Base-by-base conservation (phyloP, 2,113 vertebrate genomes). In the Semnopithecus entellus region DNA sequence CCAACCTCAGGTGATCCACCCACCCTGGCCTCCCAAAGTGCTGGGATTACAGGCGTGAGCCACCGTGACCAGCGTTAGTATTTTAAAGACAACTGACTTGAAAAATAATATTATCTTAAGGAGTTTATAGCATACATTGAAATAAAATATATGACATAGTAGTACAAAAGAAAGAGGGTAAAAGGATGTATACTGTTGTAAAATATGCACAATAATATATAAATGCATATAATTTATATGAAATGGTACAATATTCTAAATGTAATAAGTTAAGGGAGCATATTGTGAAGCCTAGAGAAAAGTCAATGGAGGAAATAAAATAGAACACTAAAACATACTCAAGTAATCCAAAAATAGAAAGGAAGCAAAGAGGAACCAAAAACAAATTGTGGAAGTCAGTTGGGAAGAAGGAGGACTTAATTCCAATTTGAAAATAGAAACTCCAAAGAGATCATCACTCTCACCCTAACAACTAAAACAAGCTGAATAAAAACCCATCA, bases 291-390 rank as follows among this genome's bases (percentile, higher is more conserved):
- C 32, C 20, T 20, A 59, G 59, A 88, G n/a, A n/a, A 87, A 95
- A 96, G 45, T 32, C 68, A 93, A 81, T 5, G 75, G 38, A 93
- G 45, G 25, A 95, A 91, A 90, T 82, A 64, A 86, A 73, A 79
- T 11, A 16, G 32, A 92, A 66, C 12, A 92, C 32, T 72, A 38
- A 85, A 82, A 50, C 59, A 78, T 22, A 81, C n/a, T 82, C 38
- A 87, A 38, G 22, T 30, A 81, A 85, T 38, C 35, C 16, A 55
- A 64, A 79, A 73, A 27, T 64, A 73, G 32, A 76, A 70, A 90
- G 22, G 38, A 88, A 30, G 10, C n/a, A 90, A 0, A 79, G 55
- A 75, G 61, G 76, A 93, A 57, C n/a, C 73, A 80, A 52, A 92
- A 57, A 1, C 43, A 88, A 89, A 64, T 6, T n/a, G 38, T 35